phyloP scores from a whole-genome alignment of 2,888 invertebrate species.

The Lasioglossum figueresi region DNA sequence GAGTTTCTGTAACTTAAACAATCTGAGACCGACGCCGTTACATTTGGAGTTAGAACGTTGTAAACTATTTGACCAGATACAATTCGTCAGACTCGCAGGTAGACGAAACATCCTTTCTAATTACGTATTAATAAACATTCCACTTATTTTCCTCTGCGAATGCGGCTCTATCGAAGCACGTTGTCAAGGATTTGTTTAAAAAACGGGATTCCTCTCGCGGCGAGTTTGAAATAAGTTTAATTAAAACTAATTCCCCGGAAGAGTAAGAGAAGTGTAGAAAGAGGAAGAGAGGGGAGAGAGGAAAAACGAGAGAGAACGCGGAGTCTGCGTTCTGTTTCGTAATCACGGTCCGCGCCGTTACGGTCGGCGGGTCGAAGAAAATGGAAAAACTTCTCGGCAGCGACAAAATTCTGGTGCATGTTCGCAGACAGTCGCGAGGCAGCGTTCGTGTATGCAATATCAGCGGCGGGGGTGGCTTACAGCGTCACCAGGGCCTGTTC shows the following conservation, averaged over 20 bases:
- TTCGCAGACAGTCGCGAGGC: slow-evolving; percentile 93
- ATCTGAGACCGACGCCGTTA: no score
- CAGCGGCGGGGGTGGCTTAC: slow-evolving; percentile 95
- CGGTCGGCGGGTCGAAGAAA: slow-evolving; percentile 12
- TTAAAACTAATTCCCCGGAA: slow-evolving; percentile 17
- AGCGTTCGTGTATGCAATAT: slow-evolving; percentile 94
- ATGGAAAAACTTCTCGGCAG: slow-evolving; percentile 39
- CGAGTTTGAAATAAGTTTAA: slow-evolving; percentile 21
- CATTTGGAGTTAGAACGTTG: no score
- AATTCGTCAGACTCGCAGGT: no score
- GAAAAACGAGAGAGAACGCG: background rate
- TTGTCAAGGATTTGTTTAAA: slow-evolving; percentile 4
- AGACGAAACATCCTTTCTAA: no score
- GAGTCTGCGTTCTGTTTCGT: background rate
- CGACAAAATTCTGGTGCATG: slow-evolving; percentile 53
- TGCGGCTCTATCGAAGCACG: background rate
- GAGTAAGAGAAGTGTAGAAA: background rate
- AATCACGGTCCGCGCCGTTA: slow-evolving; percentile 17
- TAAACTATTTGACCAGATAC: no score
- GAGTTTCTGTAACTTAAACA: background rate
- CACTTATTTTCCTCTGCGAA: background rate
- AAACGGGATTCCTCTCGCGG: background rate
- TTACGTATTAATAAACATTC: background rate
- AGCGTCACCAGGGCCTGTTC: slow-evolving; percentile 94
- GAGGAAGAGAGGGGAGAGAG: background rate